phyloP scores from a whole-genome alignment of 2,797 vertebrate genomes.

The Coilia nasus region DNA sequence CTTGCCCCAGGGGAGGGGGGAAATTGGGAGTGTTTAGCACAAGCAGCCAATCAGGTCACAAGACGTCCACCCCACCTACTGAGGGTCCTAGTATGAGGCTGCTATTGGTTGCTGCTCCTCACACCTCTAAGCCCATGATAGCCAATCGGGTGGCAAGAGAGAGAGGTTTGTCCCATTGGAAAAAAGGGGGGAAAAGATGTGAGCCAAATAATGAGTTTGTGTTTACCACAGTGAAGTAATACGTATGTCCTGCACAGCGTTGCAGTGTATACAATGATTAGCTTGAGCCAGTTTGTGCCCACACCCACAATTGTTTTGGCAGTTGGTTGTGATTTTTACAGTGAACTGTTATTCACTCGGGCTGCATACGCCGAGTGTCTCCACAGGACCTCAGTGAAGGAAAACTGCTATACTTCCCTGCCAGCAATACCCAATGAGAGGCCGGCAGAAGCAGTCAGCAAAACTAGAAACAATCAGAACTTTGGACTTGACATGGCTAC shows the following conservation, averaged over 20 bases:
- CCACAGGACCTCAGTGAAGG: background rate
- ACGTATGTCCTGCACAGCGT: background rate
- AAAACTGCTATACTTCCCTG: background rate
- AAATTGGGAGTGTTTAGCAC: slow-evolving; percentile 43
- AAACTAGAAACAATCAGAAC: background rate
- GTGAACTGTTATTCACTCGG: background rate
- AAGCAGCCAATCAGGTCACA: slow-evolving; percentile 65
- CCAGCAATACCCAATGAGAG: background rate
- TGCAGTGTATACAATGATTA: background rate
- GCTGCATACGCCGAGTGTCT: background rate
- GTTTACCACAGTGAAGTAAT: background rate
- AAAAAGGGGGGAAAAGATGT: slow-evolving; percentile 21
- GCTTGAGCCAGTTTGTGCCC: background rate
- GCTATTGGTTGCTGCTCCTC: slow-evolving; percentile 60
- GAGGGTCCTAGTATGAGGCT: slow-evolving; percentile 14
- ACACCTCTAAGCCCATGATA: slow-evolving; percentile 45
- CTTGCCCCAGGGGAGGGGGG: slow-evolving; percentile 8
- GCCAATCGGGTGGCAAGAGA: slow-evolving; percentile 53
- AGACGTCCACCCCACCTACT: slow-evolving; percentile 66
- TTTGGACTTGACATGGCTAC: no score
- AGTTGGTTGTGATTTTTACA: background rate
- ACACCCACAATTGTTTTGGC: background rate
- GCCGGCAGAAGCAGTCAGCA: background rate
- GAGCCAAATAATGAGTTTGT: slow-evolving; percentile 26
- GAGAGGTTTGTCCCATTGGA: background rate